Percentiles rank a stretch among this genome's conserved stretches.
phyloP scores from a whole-genome alignment of 2,888 invertebrate genomes.

The Diloba caeruleocephala region DNA sequence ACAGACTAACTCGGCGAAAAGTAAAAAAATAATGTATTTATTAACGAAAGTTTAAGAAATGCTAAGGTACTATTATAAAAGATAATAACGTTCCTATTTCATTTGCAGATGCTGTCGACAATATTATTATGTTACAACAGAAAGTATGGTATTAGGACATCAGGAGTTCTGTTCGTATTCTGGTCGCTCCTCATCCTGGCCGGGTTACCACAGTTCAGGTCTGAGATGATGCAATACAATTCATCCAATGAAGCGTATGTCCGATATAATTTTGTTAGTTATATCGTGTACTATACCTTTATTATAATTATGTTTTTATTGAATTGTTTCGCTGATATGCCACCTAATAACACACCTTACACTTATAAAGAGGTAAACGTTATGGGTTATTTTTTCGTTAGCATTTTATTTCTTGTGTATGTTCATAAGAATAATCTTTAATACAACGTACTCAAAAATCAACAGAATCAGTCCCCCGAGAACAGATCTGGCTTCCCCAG shows the following conservation, averaged over 20 bases:
- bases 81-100: no score
- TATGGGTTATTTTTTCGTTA: neutral
- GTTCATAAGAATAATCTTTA: neutral
- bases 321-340: slow-evolving; percentile 93
- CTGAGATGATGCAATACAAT: slow-evolving; percentile 82
- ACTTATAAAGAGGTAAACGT: slow-evolving; percentile 89
- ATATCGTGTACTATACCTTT: slow-evolving; percentile 93
- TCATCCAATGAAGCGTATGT: slow-evolving; percentile 83
- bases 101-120: slow-evolving; percentile 91
- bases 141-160: slow-evolving; percentile 95
- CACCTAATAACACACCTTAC: slow-evolving; percentile 91
- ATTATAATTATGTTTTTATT: slow-evolving; percentile 91
- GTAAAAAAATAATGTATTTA: no score
- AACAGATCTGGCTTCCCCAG: slow-evolving; percentile 95
- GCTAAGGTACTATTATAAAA: no score
- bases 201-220: slow-evolving; percentile 92
- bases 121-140: slow-evolving; percentile 93
- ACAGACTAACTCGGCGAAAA: no score
- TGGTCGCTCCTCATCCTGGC: slow-evolving; percentile 94
- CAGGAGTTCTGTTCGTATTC: slow-evolving; percentile 96
- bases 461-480: slow-evolving; percentile 96
- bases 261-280: slow-evolving; percentile 91
- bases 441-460: neutral
- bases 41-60: no score
- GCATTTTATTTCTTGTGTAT: neutral